Percentiles rank a stretch among this genome's conserved stretches.
Evolutionary conservation across 2,797 vertebrate genomes (phyloP).

Genomic region (Eutrigla gurnardus): DNA sequence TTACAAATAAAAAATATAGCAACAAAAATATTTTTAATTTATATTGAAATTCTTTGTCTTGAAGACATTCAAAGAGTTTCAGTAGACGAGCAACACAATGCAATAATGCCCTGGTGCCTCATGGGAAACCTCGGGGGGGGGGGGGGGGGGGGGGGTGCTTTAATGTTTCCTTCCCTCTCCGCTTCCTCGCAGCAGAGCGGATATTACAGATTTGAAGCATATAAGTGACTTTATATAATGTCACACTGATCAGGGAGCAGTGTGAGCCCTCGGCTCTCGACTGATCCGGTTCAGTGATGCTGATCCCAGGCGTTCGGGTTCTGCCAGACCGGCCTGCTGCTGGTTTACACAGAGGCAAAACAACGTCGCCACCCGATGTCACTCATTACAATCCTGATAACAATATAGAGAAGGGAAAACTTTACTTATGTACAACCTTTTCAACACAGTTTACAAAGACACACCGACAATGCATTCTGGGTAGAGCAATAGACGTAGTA

Average conservation of each 20-base stretch:
- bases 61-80: slow-evolving; percentile 21
- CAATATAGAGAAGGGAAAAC: too few species aligned
- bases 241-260: slow-evolving; percentile 72
- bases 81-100: slow-evolving; percentile 22
- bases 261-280: slow-evolving; percentile 53
- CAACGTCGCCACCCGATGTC: not conserved
- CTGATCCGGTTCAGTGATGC: slow-evolving; percentile 52
- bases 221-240: slow-evolving; percentile 73
- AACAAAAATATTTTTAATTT: slow-evolving; percentile 39
- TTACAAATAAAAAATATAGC: slow-evolving; percentile 16
- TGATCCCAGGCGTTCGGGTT: slow-evolving; percentile 30
- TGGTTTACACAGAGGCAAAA: slow-evolving; percentile 14
- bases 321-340: not conserved
- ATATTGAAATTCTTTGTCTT: slow-evolving; percentile 24
- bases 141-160: slow-evolving; percentile 71
- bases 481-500: too few species aligned
- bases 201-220: slow-evolving; percentile 81
- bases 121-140: slow-evolving; percentile 70
- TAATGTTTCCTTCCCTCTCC: slow-evolving; percentile 67
- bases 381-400: not conserved
- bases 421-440: too few species aligned
- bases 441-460: not conserved
- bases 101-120: slow-evolving; percentile 65
- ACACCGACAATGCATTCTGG: not conserved
- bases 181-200: slow-evolving; percentile 64